Base-by-base conservation (phyloP, 2,797 vertebrate species). In the Cossypha dichroa region DNA sequence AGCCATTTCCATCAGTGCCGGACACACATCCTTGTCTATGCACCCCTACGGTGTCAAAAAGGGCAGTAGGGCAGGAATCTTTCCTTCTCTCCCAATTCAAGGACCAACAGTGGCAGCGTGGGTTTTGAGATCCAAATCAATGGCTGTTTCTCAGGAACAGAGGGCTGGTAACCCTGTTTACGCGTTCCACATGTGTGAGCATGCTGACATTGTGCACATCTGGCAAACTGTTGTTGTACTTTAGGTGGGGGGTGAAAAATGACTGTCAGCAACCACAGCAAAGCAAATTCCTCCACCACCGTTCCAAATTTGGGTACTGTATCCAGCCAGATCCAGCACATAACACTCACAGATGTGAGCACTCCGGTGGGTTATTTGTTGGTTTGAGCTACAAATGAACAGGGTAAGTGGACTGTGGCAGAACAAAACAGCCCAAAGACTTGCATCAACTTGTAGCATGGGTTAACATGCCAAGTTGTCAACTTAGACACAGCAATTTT, bases 21-120 rank as follows among this genome's bases (percentile, higher is more conserved):
- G 29, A 29, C 1, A 5, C 25, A 40, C 0, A 0, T 26, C 52
- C 70, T 31, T 26, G 31, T 13, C 55, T 49, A 17, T 8, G 5
- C 23, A 80, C 33, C 38, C 1, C 0, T 15, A 34, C 0, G 1
- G 55, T 1, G 6, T n/a, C 41, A 78, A 43, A 41, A 92, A 33
- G 15, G 26, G 45, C 34, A 83, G 26, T 6, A 23, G 13, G 16
- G 45, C 10, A n/a, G 13, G 7, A 85, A 70, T 23, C 29, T 43
- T n/a, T 28, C 17, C 28, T 43, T 23, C 12, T 55, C 46, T 40
- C 31, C 48, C 28, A 29, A 14, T 41, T 80, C 36, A 58, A 68
- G 49, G 56, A 80, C 54, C 43, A 31, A 41, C 11, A 14, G 17
- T 0, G 1, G 16, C 6, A 23, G 8, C 22, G 22, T 31, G 31